Percentiles rank a stretch among this genome's conserved stretches.
Conservation (phyloP, 2,113 vertebrate genomes). For the Hystrix brachyura region DNA sequence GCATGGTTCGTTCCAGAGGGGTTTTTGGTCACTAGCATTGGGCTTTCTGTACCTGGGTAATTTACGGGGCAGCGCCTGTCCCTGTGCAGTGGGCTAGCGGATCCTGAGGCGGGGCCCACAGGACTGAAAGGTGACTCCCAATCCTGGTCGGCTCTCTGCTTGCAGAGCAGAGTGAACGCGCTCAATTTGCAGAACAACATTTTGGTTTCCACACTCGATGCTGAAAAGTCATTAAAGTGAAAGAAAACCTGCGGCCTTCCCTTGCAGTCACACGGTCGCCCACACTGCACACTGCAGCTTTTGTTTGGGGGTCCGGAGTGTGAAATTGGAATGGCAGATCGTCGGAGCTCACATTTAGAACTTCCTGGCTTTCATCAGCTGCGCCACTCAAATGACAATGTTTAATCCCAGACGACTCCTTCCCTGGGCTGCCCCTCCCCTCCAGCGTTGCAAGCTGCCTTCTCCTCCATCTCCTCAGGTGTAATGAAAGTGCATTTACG, state of each 20-base stretch:
- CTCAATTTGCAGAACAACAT: not conserved
- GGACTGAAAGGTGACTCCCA: not conserved
- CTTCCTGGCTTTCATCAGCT: constrained; percentile 73
- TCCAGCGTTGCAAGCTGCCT: not conserved
- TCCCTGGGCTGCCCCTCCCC: not conserved
- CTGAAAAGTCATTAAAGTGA: constrained; percentile 69
- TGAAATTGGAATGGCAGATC: constrained; percentile 54
- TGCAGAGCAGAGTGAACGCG: not conserved
- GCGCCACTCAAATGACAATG: constrained; percentile 33
- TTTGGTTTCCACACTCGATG: constrained; percentile 19
- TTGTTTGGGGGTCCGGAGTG: constrained; percentile 62
- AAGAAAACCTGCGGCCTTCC: constrained; percentile 26
- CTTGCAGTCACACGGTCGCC: not conserved
- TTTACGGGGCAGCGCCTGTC: not conserved
- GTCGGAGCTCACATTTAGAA: not conserved
- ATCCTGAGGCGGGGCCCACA: not conserved
- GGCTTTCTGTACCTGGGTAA: not conserved
- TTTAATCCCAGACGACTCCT: constrained; percentile 58
- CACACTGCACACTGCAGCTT: constrained; percentile 67
- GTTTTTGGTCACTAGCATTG: not conserved
- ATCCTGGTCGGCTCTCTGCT: not conserved
- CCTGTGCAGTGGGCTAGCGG: not conserved
- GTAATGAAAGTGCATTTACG: not conserved
- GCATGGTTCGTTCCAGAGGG: accelerated
- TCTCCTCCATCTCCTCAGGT: not conserved